Percentiles rank a stretch among this genome's conserved stretches.
These are phyloP conservation scores for Celastrina argiolus DNA, from an alignment of 2,888 invertebrate species.

Conservation along the genomic window DNA sequence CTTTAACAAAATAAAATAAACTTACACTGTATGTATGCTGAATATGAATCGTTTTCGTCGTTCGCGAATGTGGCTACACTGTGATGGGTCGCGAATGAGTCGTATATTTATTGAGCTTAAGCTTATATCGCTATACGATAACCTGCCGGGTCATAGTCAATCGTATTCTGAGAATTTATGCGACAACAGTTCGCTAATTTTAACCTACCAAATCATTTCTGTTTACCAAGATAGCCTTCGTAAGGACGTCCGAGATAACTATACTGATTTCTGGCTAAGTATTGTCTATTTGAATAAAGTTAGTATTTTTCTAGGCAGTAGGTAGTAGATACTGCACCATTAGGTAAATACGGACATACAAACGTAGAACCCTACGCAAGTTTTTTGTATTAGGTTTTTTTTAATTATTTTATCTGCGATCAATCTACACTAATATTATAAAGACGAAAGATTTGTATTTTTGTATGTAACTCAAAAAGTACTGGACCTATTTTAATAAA, in stretches of 20 bases:
- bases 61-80: slow-evolving; percentile 43
- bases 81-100: slow-evolving; percentile 47
- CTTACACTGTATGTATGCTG: slow-evolving; percentile 26
- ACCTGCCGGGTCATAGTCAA: slow-evolving; percentile 61
- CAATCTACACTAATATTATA: too few species aligned
- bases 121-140: slow-evolving; percentile 60
- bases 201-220: neutral
- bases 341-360: too few species aligned
- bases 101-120: slow-evolving; percentile 65
- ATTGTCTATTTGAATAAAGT: too few species aligned
- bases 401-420: too few species aligned
- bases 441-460: too few species aligned
- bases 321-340: too few species aligned
- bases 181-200: slow-evolving; percentile 24
- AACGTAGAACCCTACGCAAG: too few species aligned
- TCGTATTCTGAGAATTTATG: slow-evolving; percentile 67
- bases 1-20: neutral
- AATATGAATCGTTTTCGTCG: slow-evolving; percentile 21
- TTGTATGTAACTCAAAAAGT: too few species aligned
- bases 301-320: too few species aligned
- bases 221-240: neutral
- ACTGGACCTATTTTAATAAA: too few species aligned
- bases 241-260: too few species aligned
- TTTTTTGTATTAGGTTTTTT: too few species aligned
- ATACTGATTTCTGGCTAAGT: neutral